A percentile compares a stretch with the other conserved stretches of the same genome.
Evolutionary conservation across 2,113 vertebrate species (phyloP).

Genomic region (Eretmochelys imbricata): DNA sequence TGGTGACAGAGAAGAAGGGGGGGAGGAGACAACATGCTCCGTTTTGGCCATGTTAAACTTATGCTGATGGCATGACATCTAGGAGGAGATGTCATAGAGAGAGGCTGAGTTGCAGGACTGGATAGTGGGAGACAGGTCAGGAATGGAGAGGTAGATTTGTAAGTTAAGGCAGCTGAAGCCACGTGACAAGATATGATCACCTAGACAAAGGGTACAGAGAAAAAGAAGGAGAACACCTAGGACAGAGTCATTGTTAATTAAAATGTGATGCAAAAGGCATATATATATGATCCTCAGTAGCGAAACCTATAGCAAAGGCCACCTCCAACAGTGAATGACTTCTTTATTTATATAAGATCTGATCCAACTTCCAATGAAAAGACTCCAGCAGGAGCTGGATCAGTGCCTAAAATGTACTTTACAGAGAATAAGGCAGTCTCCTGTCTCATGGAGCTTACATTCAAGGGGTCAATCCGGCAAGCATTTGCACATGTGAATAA

Average conservation of each 20-base stretch:
- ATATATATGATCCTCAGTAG: neutral
- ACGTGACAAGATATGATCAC: neutral
- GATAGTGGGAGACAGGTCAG: neutral
- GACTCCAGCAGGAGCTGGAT: neutral
- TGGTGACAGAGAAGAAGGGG: neutral
- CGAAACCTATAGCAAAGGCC: neutral
- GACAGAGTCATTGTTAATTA: neutral
- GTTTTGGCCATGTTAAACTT: slow-evolving; percentile 25
- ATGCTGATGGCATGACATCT: neutral
- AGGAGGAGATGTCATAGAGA: neutral
- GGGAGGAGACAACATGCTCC: neutral
- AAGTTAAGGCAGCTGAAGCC: neutral
- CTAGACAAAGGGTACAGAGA: neutral
- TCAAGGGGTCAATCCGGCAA: slow-evolving; percentile 13
- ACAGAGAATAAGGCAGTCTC: neutral
- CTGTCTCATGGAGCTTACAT: neutral
- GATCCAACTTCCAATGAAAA: neutral
- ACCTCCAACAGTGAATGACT: neutral
- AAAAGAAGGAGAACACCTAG: neutral
- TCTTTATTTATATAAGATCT: neutral
- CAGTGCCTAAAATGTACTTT: slow-evolving; percentile 8
- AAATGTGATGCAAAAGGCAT: neutral
- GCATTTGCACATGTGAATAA: slow-evolving; percentile 7
- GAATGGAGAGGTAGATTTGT: neutral
- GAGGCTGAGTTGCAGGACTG: neutral